Evolutionary conservation across 2,113 vertebrate genomes (phyloP).

Genomic region (Trematocara zebra): DNA sequence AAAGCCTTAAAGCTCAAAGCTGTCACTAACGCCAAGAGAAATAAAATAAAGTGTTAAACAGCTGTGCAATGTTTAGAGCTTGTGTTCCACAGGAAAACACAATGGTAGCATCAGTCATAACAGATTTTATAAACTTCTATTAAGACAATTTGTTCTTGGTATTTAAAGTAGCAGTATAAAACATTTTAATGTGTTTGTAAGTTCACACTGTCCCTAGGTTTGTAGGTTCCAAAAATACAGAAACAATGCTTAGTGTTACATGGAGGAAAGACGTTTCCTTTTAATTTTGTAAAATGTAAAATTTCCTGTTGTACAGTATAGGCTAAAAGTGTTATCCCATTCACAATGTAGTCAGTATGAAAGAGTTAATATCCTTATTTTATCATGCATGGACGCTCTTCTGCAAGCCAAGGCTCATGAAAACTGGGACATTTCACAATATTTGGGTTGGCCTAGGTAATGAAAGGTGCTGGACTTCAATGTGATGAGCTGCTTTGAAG

Average conservation of each 20-base stretch:
- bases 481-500: not conserved
- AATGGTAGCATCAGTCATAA: not conserved
- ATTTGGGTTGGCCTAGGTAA: constrained; percentile 11
- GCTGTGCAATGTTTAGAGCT: not conserved
- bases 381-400: not conserved
- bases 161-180: not conserved
- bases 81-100: not conserved
- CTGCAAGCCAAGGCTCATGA: not conserved
- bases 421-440: not conserved
- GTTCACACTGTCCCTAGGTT: not conserved
- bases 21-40: not conserved
- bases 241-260: not conserved
- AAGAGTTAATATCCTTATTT: not conserved
- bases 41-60: not conserved
- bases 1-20: not conserved
- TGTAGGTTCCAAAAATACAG: not conserved
- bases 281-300: not conserved
- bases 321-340: not conserved
- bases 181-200: not conserved
- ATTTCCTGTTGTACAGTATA: not conserved
- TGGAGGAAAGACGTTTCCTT: not conserved
- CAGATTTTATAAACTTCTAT: not conserved
- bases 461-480: constrained; percentile 11
- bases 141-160: not conserved
- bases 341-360: not conserved